These are phyloP conservation scores for Sciurus niger DNA, from an alignment of 2,113 vertebrate genomes.

Conservation along the genomic window DNA sequence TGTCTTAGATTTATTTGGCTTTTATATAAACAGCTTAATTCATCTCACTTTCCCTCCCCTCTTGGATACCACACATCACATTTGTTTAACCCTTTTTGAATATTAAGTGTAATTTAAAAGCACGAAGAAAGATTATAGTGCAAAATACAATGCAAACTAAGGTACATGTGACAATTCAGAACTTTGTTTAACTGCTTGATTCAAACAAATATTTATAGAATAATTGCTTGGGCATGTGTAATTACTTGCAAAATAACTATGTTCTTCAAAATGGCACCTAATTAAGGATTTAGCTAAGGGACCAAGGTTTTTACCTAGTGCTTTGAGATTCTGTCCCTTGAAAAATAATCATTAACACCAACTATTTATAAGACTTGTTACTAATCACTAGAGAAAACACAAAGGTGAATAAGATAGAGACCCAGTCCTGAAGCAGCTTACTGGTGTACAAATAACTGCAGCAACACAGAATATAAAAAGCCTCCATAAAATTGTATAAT, in stretches of 20 bases:
- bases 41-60: slow-evolving; percentile 28
- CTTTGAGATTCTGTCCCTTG: slow-evolving; percentile 35
- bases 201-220: slow-evolving; percentile 49
- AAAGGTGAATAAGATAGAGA: slow-evolving; percentile 48
- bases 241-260: slow-evolving; percentile 59
- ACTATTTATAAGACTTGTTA: slow-evolving; percentile 26
- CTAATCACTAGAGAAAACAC: slow-evolving; percentile 26
- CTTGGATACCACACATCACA: not conserved
- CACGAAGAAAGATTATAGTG: not conserved
- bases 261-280: slow-evolving; percentile 51
- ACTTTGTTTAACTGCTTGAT: slow-evolving; percentile 13
- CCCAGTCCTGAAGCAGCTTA: not conserved
- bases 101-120: slow-evolving; percentile 14
- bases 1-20: slow-evolving; percentile 56
- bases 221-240: slow-evolving; percentile 15
- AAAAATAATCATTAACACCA: slow-evolving; percentile 55
- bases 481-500: not conserved
- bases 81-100: slow-evolving; percentile 60
- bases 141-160: slow-evolving; percentile 28
- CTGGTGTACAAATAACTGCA: slow-evolving; percentile 18
- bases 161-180: not conserved
- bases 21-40: slow-evolving; percentile 73
- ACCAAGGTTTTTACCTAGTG: not conserved
- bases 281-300: slow-evolving; percentile 56
- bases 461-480: not conserved